Evolutionary conservation across 1,140 invertebrate species (phyloP).

Genomic region (Eulimnadia texana): DNA sequence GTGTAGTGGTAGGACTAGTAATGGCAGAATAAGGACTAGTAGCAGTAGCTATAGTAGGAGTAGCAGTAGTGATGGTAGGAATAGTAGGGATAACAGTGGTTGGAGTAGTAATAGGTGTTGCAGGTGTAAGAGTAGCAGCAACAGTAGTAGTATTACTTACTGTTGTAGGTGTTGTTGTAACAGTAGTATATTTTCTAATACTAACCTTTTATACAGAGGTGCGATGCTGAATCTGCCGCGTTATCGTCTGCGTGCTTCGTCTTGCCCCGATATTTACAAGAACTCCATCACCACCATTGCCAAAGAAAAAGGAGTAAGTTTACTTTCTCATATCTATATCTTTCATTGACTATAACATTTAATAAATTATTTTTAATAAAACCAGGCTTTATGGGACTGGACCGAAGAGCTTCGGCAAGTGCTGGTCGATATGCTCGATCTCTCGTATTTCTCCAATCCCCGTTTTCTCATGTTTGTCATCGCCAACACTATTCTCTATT

Average conservation of each 20-base stretch:
- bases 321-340: not conserved
- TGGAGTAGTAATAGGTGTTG: no score
- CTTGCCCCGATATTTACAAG: conserved; percentile 76
- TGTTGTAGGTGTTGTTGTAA: no score
- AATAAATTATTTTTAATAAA: not conserved
- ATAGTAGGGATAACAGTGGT: no score
- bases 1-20: no score
- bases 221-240: conserved; percentile 62
- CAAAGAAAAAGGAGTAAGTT: conserved; percentile 52
- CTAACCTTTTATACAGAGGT: conserved; percentile 62
- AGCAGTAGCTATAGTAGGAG: no score
- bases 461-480: conserved; percentile 63
- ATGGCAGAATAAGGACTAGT: no score
- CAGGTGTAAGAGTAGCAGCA: no score
- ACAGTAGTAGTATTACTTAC: no score
- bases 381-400: conserved; percentile 51
- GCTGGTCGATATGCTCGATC: conserved; percentile 57
- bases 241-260: conserved; percentile 67
- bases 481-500: conserved; percentile 71
- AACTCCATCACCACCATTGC: conserved; percentile 76
- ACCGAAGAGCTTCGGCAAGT: conserved; percentile 61
- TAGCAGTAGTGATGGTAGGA: no score
- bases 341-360: no score
- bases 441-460: conserved; percentile 57
- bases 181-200: not conserved